These are phyloP conservation scores for Rhopalosiphum maidis DNA, from an alignment of 1,140 invertebrate genomes.

Conservation along the genomic window DNA sequence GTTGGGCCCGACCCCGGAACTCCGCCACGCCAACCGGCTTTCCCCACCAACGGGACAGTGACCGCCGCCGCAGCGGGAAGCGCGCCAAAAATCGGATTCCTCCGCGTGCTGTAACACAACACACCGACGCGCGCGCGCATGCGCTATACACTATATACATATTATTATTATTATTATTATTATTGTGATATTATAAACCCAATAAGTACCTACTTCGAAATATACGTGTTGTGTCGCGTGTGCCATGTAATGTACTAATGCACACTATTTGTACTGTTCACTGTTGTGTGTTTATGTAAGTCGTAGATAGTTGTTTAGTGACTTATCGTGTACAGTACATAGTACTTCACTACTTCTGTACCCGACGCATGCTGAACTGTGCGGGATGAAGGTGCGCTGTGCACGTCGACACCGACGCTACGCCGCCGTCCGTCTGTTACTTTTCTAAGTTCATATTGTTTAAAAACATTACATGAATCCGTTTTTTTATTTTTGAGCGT, in stretches of 20 bases:
- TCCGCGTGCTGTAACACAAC: conserved; percentile 16
- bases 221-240: not conserved
- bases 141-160: too few species aligned
- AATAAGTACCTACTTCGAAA: too few species aligned
- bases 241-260: not conserved
- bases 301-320: not conserved
- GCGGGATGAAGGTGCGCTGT: too few species aligned
- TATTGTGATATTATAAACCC: too few species aligned
- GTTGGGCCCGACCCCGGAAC: not conserved
- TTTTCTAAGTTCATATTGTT: not conserved
- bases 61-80: not conserved
- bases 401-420: too few species aligned
- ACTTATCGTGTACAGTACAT: too few species aligned
- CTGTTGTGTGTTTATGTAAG: too few species aligned
- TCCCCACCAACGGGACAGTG: not conserved
- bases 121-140: not conserved
- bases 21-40: not conserved
- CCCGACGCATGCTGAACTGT: not conserved
- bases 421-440: not conserved
- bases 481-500: not conserved
- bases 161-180: too few species aligned
- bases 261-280: too few species aligned
- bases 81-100: conserved; percentile 55
- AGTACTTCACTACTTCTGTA: too few species aligned
- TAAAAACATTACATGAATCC: not conserved